A percentile compares a stretch with the other conserved stretches of the same genome.
These are phyloP conservation scores for Chelonoidis abingdonii DNA, from an alignment of 2,113 vertebrate genomes.

Conservation along the genomic window DNA sequence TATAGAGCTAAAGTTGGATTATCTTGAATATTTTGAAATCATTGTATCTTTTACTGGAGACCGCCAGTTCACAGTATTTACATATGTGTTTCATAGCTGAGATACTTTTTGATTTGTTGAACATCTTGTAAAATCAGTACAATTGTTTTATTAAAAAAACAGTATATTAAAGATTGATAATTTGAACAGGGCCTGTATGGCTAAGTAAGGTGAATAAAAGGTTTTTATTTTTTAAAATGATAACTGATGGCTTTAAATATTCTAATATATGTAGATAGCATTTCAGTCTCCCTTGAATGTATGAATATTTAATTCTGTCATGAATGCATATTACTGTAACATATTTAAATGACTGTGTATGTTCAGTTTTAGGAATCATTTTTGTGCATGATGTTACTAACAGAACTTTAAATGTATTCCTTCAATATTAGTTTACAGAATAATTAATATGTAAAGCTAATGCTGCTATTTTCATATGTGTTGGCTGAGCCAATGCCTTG, in stretches of 20 bases:
- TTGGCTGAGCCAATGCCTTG: conserved; percentile 33
- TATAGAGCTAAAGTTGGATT: conserved; percentile 11
- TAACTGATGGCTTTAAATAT: background rate
- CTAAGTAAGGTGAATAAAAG: background rate
- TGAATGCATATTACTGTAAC: conserved; percentile 56
- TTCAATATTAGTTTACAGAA: conserved; percentile 45
- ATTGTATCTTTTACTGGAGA: background rate
- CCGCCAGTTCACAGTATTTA: conserved; percentile 2
- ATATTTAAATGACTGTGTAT: conserved; percentile 25
- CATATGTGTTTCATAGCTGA: conserved; percentile 5
- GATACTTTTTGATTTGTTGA: conserved; percentile 2
- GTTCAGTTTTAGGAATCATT: conserved; percentile 55
- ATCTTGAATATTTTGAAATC: background rate
- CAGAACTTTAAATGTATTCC: conserved; percentile 61
- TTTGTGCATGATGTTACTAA: conserved; percentile 5
- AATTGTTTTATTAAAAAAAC: conserved; percentile 59
- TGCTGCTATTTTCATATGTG: conserved; percentile 37
- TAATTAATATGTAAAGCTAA: conserved; percentile 59
- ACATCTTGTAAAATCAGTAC: conserved; percentile 50
- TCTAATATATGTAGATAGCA: conserved; percentile 27
- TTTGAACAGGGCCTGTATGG: conserved; percentile 5
- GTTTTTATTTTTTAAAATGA: background rate
- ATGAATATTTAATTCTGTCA: conserved; percentile 75
- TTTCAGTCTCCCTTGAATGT: conserved; percentile 54
- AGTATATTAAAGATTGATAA: background rate